Base-by-base conservation (phyloP, 2,797 vertebrate genomes). In the Sebastes paucispinis region DNA sequence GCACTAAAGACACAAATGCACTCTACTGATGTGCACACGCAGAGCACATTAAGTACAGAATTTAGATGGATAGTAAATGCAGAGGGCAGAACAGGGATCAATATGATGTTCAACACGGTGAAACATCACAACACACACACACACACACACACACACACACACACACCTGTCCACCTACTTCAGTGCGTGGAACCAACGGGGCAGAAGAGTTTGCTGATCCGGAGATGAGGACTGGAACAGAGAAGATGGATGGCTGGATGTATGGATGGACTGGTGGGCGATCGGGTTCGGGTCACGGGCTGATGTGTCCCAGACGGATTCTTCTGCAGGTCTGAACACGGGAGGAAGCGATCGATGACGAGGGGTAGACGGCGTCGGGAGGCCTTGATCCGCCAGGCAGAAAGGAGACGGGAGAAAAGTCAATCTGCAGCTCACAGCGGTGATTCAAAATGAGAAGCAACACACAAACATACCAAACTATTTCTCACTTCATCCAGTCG, bases 381-480 rank as follows among this genome's bases (percentile, higher is more conserved):
- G 81, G 66, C 70, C 79, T 88, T 88, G 88, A 89, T 88, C 85
- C 50, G 11, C 63, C 85, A 67, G 65, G 85, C 73, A 73, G 85
- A 81, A 73, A 79, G 75, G 29, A 89, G 69, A 79, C 55, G 16
- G 59, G 74, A 32, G 55, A 77, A 78, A 88, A 80, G 70, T 85
- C 82, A 87, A 87, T 91, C 59, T 73, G 81, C 76, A 58, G 79
- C 82, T 80, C 85, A 5, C 73, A 62, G 83, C 63, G 1, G 54
- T 3, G 67, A 80, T 1, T 78, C 70, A 54, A 36, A 76, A 36
- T 4, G 25, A 81, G 69, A 3, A 69, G 55, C 8, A 55, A 34
- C 32, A 34, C 32, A 34, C 8, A 34, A 34, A 9, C 8, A 34
- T 34, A 77, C 4, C 24, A 1, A n/a, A 47, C 18, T 18, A 3